Conservation (phyloP, 2,113 vertebrate species). For the Speoplatyrhinus poulsoni region DNA sequence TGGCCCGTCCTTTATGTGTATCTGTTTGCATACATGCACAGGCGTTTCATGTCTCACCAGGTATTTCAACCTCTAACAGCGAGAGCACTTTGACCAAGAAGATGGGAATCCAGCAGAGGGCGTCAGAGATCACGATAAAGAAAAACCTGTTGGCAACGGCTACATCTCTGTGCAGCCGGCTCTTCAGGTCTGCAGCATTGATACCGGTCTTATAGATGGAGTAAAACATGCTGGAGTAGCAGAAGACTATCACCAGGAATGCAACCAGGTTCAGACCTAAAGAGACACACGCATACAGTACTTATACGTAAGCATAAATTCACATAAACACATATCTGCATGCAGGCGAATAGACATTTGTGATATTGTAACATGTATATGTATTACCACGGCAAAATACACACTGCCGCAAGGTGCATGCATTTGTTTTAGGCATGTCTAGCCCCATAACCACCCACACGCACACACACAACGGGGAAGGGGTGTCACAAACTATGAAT, state of each 20-base stretch:
- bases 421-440: no score
- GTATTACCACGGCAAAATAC: background rate
- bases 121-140: conserved; percentile 86
- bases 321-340: background rate
- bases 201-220: conserved; percentile 78
- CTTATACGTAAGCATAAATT: conserved; percentile 15
- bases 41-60: conserved; percentile 52
- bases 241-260: conserved; percentile 76
- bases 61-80: conserved; percentile 78
- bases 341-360: background rate
- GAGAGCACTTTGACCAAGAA: conserved; percentile 81
- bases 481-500: background rate
- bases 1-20: background rate
- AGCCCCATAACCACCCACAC: background rate
- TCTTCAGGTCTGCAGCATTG: conserved; percentile 74
- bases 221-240: conserved; percentile 79
- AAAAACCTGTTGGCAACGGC: conserved; percentile 79
- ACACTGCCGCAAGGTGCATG: background rate
- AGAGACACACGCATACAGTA: conserved; percentile 14
- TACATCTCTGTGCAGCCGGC: conserved; percentile 71
- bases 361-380: background rate
- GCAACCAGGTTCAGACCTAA: conserved; percentile 80
- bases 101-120: conserved; percentile 89
- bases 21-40: background rate
- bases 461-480: background rate